These are phyloP conservation scores for Psephotus haematonotus DNA, from an alignment of 2,113 vertebrate genomes.

Conservation along the genomic window DNA sequence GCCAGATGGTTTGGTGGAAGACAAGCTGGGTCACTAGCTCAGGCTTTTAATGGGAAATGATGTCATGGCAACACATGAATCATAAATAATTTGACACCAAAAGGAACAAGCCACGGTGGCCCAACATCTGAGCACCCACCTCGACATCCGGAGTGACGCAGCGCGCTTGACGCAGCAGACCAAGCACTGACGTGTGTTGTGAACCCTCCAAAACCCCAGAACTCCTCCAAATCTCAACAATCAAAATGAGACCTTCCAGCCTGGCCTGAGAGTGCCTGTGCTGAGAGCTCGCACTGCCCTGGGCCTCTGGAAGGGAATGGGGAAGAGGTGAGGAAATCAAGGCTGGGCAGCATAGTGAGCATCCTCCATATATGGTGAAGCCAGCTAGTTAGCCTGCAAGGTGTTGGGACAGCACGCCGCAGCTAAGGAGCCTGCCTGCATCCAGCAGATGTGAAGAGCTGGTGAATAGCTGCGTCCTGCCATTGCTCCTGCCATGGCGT, in stretches of 20 bases:
- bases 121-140: constrained; percentile 4
- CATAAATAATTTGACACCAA: constrained; percentile 18
- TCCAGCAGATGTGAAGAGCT: background rate
- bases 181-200: background rate
- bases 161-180: background rate
- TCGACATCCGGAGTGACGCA: background rate
- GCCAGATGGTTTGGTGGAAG: background rate
- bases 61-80: constrained; percentile 25
- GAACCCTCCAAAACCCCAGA: background rate
- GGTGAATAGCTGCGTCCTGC: background rate
- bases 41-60: background rate
- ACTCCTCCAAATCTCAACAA: background rate
- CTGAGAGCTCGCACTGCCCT: background rate
- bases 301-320: background rate
- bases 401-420: background rate
- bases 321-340: background rate
- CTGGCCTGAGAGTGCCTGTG: background rate
- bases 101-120: background rate
- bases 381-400: background rate
- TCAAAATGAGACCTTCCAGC: background rate
- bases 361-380: background rate
- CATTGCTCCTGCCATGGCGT: accelerated
- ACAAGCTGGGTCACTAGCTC: background rate
- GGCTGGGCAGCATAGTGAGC: background rate
- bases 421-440: background rate